Evolutionary conservation across 2,113 vertebrate species (phyloP).

Genomic region (Sceloporus tristichus): DNA sequence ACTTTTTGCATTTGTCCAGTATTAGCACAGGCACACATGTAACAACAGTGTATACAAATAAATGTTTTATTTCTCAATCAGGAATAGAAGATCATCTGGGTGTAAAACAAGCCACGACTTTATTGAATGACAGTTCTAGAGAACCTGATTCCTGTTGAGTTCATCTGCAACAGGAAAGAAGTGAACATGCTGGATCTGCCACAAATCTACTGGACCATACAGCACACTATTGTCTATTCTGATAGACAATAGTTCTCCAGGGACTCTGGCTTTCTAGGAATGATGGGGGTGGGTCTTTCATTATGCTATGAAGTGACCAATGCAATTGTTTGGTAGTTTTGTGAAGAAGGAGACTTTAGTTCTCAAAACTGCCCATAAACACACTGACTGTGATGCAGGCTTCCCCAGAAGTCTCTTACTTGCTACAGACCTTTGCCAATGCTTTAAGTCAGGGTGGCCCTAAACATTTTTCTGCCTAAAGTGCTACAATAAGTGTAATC

Average conservation of each 20-base stretch:
- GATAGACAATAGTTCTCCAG: neutral
- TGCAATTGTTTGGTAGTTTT: neutral
- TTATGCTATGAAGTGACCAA: neutral
- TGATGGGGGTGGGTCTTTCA: neutral
- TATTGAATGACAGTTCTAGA: slow-evolving; percentile 4
- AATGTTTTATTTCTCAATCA: neutral
- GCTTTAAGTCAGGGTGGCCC: neutral
- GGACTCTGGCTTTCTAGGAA: neutral
- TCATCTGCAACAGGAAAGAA: neutral
- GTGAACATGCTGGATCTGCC: neutral
- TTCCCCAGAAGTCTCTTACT: no score
- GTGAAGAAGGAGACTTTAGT: neutral
- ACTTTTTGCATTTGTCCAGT: slow-evolving; percentile 17
- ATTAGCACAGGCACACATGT: neutral
- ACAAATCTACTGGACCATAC: neutral
- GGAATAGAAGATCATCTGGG: neutral
- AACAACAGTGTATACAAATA: neutral
- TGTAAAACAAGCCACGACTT: neutral
- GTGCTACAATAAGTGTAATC: no score
- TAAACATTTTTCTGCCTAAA: neutral
- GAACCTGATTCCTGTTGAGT: neutral
- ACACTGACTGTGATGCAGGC: neutral
- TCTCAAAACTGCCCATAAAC: neutral
- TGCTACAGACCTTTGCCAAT: neutral
- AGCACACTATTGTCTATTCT: neutral